Percentiles rank a stretch among this genome's conserved stretches.
Conservation (phyloP, 2,797 vertebrate genomes). For the Ptychadena robeensis region DNA sequence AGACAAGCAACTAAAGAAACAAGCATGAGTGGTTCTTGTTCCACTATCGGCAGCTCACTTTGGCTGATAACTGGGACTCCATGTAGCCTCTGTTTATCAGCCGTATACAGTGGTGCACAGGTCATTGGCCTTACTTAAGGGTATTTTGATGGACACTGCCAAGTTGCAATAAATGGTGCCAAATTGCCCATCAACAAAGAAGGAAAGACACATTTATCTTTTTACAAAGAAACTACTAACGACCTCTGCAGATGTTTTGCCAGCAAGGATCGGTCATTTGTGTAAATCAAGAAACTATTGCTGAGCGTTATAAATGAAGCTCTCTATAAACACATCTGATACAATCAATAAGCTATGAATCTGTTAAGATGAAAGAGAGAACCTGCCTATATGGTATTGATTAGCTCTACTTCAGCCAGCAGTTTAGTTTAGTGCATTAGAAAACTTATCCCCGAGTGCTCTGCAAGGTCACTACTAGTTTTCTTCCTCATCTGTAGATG, state of each 20-base stretch:
- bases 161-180: slow-evolving; percentile 21
- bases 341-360: slow-evolving; percentile 46
- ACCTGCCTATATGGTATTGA: slow-evolving; percentile 37
- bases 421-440: neutral
- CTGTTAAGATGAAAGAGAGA: slow-evolving; percentile 32
- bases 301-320: slow-evolving; percentile 31
- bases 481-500: neutral
- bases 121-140: slow-evolving; percentile 15
- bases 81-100: slow-evolving; percentile 25
- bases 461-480: neutral
- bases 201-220: slow-evolving; percentile 23
- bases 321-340: slow-evolving; percentile 34
- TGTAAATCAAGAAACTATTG: slow-evolving; percentile 29
- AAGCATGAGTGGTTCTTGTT: slow-evolving; percentile 5
- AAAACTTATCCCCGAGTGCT: neutral
- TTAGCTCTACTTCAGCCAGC: slow-evolving; percentile 20
- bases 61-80: slow-evolving; percentile 11
- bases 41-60: neutral
- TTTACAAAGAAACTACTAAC: slow-evolving; percentile 1
- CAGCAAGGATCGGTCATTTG: slow-evolving; percentile 20
- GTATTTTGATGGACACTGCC: slow-evolving; percentile 10
- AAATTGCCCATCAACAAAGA: slow-evolving; percentile 30
- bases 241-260: neutral
- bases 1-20: slow-evolving; percentile 6
- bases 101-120: slow-evolving; percentile 29